Percentiles rank a stretch among this genome's conserved stretches.
These are phyloP conservation scores for Spondyliosoma cantharus DNA, from an alignment of 2,797 vertebrate species.

Conservation along the genomic window DNA sequence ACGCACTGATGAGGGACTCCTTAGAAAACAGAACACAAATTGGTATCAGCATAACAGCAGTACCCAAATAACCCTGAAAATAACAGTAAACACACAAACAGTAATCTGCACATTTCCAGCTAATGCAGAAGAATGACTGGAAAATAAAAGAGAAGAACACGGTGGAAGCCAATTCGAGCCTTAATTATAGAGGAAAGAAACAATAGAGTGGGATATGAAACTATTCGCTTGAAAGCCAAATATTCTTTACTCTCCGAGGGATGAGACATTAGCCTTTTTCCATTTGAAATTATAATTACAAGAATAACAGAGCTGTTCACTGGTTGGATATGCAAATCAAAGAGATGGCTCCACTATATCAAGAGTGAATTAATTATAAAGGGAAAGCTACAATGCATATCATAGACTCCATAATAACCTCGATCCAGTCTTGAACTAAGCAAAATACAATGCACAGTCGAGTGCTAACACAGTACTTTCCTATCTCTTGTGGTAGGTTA, in stretches of 20 bases:
- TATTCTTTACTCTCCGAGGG: slow-evolving; percentile 51
- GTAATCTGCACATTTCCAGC: slow-evolving; percentile 35
- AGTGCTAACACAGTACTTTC: background rate
- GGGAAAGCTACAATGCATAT: slow-evolving; percentile 45
- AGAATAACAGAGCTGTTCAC: slow-evolving; percentile 54
- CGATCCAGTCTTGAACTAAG: slow-evolving; percentile 27
- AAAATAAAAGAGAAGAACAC: slow-evolving; percentile 38
- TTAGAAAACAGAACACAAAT: slow-evolving; percentile 69
- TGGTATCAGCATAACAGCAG: slow-evolving; percentile 1
- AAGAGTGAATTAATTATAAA: slow-evolving; percentile 61
- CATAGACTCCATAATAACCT: slow-evolving; percentile 41
- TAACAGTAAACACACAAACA: slow-evolving; percentile 26
- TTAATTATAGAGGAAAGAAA: slow-evolving; percentile 65
- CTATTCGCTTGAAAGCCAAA: slow-evolving; percentile 57
- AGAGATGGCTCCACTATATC: slow-evolving; percentile 56
- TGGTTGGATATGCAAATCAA: slow-evolving; percentile 71
- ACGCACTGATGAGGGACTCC: slow-evolving; percentile 94
- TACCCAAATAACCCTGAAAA: slow-evolving; percentile 50
- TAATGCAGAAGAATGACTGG: slow-evolving; percentile 37
- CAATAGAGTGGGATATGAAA: slow-evolving; percentile 52
- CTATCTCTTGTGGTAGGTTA: background rate
- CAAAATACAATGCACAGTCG: slow-evolving; percentile 13
- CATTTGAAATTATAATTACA: slow-evolving; percentile 75
- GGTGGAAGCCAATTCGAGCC: slow-evolving; percentile 24
- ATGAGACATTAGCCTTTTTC: slow-evolving; percentile 44